A percentile compares a stretch with the other conserved stretches of the same genome.
These are phyloP conservation scores for Rhinopithecus roxellana DNA, from an alignment of 2,113 vertebrate genomes.

Conservation along the genomic window DNA sequence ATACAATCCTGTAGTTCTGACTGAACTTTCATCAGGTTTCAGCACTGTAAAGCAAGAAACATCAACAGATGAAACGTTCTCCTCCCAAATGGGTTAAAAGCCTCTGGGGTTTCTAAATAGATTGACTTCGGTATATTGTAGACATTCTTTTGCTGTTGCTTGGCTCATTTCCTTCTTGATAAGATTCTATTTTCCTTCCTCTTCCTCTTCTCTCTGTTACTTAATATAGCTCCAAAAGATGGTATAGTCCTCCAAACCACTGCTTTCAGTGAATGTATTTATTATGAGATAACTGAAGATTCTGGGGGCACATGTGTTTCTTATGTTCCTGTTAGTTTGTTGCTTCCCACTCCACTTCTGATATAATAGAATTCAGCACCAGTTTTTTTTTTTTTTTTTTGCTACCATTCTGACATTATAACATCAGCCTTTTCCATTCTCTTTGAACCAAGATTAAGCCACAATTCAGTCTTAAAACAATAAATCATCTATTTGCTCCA, in stretches of 20 bases:
- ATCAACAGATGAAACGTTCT: background rate
- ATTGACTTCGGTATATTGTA: conserved; percentile 9
- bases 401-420: background rate
- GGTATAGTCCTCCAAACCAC: background rate
- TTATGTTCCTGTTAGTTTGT: conserved; percentile 34
- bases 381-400: background rate
- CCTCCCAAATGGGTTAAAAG: background rate
- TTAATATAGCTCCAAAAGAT: conserved; percentile 3
- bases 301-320: background rate
- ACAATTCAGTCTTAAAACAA: background rate
- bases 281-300: conserved; percentile 11
- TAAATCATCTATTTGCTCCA: background rate
- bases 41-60: background rate
- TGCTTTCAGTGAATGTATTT: background rate
- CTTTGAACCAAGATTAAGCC: background rate
- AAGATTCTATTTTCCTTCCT: conserved; percentile 36
- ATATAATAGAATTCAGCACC: background rate
- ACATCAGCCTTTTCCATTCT: background rate
- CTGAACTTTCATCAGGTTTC: background rate
- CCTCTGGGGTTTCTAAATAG: background rate
- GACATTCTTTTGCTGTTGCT: conserved; percentile 19
- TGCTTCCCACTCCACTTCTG: background rate
- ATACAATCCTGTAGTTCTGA: background rate
- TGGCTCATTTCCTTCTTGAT: conserved; percentile 44
- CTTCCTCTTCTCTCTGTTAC: conserved; percentile 31